phyloP scores from a whole-genome alignment of 1,140 invertebrate species.

The Drosophila kikkawai region DNA sequence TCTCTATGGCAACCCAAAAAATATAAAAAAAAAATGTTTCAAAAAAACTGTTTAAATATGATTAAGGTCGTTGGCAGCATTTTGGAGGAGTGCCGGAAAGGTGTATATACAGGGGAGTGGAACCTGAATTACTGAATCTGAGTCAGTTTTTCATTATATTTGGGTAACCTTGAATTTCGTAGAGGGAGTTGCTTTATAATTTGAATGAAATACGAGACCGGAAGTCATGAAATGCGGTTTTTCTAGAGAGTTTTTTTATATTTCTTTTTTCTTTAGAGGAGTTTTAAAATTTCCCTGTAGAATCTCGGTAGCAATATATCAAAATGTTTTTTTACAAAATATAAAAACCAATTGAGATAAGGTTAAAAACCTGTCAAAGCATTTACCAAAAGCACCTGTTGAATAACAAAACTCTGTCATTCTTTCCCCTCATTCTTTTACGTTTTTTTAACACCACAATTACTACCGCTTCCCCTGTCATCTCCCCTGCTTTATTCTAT shows the following conservation, averaged over 20 bases:
- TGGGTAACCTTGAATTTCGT: conserved; percentile 49
- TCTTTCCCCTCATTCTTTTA: not conserved
- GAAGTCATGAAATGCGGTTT: conserved; percentile 36
- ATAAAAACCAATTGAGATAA: not conserved
- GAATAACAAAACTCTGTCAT: conserved; percentile 37
- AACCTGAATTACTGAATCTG: conserved; percentile 38
- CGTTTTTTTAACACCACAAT: conserved; percentile 26
- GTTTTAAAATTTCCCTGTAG: not conserved
- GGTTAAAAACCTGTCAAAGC: conserved; percentile 13
- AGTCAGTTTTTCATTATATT: conserved; percentile 9
- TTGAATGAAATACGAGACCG: conserved; percentile 37
- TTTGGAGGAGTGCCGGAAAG: conserved; percentile 13
- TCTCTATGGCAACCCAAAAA: conserved; percentile 43
- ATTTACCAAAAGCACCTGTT: conserved; percentile 51
- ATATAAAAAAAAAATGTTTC: conserved; percentile 4
- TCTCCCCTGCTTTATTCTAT: conserved; percentile 8
- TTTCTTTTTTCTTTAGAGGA: not conserved
- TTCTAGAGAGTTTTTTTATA: not conserved
- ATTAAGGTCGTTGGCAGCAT: conserved; percentile 65
- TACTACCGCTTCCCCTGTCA: conserved; percentile 10
- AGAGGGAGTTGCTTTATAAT: conserved; percentile 26
- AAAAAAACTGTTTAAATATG: conserved; percentile 64
- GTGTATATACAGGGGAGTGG: conserved; percentile 14
- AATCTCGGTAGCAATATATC: not conserved
- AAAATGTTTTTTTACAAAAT: not conserved